Base-by-base conservation (phyloP, 2,888 invertebrate species). In the Standfussiana lucernea region DNA sequence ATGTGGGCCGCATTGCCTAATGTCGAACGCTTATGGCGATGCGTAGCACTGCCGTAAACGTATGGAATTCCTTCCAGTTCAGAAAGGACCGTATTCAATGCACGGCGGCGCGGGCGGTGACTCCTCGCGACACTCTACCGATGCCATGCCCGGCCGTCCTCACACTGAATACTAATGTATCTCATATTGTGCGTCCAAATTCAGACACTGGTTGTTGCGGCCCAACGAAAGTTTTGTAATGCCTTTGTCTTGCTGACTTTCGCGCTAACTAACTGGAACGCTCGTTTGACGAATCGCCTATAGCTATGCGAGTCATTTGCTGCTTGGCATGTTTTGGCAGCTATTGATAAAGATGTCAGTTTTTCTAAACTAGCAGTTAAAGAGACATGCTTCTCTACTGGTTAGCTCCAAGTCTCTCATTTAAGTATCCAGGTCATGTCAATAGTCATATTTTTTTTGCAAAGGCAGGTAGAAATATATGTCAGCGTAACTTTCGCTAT, bases 81-180 rank as follows among this genome's bases (percentile, higher is more conserved):
- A 89, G 86, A 88, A 88, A 90, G 90, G 92, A 91, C 90, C 80
- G 94, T 95, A 96, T 96, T 95, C 96, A 90, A 89, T 88, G 91
- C 96, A 96, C 96, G 95, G 89, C 85, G 85, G 85, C 83, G 93
- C 94, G 96, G 95, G 89, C 96, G 95, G 93, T 95, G 96, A 96
- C 96, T 95, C 94, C 94, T 94, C 94, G 91, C 93, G 91, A 92
- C 93, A 92, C 94, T 94, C 93, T 94, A 94, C 91, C 92, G 91
- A 93, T 93, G 92, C 93, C 93, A 93, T 92, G 93, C 92, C 92
- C 91, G 92, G 85, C 87, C 89, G 88, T 90, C 89, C 89, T 91
- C 91, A 91, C 89, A 89, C 90, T 87, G 96, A 95, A 96, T 96
- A 96, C 95, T 95, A 96, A 96, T 96, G 91, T 56, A 35, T 78